Evolutionary conservation across 2,113 vertebrate genomes (phyloP).

Genomic region (Lates calcarifer): DNA sequence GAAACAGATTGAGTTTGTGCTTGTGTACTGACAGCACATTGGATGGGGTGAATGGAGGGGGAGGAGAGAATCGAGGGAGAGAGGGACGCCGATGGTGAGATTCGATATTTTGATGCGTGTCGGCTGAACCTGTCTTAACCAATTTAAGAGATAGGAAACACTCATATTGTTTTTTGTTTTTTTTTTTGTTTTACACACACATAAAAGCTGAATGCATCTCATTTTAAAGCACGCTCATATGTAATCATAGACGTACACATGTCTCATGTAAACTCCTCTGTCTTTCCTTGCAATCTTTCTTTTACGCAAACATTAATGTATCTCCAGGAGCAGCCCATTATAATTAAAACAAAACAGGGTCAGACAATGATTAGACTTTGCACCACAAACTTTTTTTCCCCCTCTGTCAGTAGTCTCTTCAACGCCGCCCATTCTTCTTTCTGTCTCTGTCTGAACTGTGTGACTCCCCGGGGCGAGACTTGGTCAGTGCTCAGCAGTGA

Average conservation of each 20-base stretch:
- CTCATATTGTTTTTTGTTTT: conserved; percentile 14
- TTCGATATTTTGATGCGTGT: conserved; percentile 70
- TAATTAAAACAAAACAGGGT: conserved; percentile 25
- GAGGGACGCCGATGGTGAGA: conserved; percentile 53
- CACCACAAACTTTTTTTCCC: neutral
- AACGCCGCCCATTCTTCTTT: conserved; percentile 5
- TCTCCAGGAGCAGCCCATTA: neutral
- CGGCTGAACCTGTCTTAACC: conserved; percentile 66
- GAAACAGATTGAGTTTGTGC: conserved; percentile 79
- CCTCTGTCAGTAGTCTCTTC: neutral
- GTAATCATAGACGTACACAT: neutral
- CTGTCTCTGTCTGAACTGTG: conserved; percentile 15
- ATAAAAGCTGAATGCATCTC: conserved; percentile 10
- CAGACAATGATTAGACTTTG: conserved; percentile 7
- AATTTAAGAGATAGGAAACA: conserved; percentile 69
- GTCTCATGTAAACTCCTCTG: neutral
- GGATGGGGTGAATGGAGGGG: conserved; percentile 37
- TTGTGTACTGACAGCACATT: conserved; percentile 66
- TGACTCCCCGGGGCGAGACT: conserved; percentile 15
- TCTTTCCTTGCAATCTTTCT: neutral
- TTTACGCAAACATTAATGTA: conserved; percentile 11
- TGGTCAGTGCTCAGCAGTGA: conserved; percentile 50
- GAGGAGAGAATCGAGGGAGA: conserved; percentile 34
- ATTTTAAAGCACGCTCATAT: conserved; percentile 9
- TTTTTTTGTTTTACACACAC: conserved; percentile 9